These are phyloP conservation scores for Andrena cerasifolii DNA, from an alignment of 1,140 invertebrate genomes.

Conservation along the genomic window DNA sequence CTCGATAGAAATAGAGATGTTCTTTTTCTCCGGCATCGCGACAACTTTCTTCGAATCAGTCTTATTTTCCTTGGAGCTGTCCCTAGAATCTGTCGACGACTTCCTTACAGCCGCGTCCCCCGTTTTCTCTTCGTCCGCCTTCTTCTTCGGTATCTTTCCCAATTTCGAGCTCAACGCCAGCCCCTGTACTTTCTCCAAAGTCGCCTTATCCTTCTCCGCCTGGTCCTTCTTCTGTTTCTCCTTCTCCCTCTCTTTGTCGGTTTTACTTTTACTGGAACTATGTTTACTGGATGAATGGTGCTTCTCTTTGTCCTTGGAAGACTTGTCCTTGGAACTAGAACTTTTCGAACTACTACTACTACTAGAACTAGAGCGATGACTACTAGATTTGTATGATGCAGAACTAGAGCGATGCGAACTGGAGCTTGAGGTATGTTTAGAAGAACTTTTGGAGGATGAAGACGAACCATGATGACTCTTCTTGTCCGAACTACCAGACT, in stretches of 20 bases:
- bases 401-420: constrained; percentile 75
- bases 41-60: constrained; percentile 73
- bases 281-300: constrained; percentile 80
- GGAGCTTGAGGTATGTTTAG: constrained; percentile 72
- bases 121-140: constrained; percentile 78
- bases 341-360: constrained; percentile 70
- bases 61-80: constrained; percentile 77
- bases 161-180: constrained; percentile 86
- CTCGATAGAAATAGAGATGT: constrained; percentile 91
- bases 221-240: constrained; percentile 82
- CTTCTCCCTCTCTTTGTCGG: constrained; percentile 80
- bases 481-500: constrained; percentile 75
- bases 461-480: constrained; percentile 82
- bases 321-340: constrained; percentile 74
- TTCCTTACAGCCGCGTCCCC: constrained; percentile 65
- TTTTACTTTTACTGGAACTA: constrained; percentile 72
- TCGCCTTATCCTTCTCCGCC: constrained; percentile 87
- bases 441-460: constrained; percentile 82
- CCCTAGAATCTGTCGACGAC: constrained; percentile 74
- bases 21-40: constrained; percentile 83
- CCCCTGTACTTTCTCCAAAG: constrained; percentile 85
- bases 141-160: constrained; percentile 90
- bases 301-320: constrained; percentile 78
- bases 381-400: constrained; percentile 78
- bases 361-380: constrained; percentile 72